Evolutionary conservation across 2,113 vertebrate genomes (phyloP).

Genomic region (Ploceus nigricollis): DNA sequence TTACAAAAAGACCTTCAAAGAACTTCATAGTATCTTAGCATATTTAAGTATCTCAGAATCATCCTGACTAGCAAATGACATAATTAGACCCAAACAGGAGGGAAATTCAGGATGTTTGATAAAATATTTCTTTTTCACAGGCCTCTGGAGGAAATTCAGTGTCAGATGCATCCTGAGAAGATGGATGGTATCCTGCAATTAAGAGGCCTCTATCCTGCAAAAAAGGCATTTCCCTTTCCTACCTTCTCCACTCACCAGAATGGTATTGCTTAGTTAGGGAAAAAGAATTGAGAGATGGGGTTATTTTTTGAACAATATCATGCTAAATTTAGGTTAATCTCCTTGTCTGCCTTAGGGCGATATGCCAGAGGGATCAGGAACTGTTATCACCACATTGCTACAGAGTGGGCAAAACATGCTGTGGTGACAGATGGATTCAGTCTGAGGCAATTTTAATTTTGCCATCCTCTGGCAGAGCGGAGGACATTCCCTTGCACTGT

Average conservation of each 20-base stretch:
- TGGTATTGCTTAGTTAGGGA: neutral
- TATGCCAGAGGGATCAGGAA: neutral
- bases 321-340: conserved; percentile 1
- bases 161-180: conserved; percentile 29
- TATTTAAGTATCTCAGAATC: neutral
- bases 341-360: neutral
- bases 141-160: conserved; percentile 34
- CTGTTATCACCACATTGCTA: neutral
- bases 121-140: conserved; percentile 15
- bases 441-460: neutral
- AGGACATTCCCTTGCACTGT: neutral
- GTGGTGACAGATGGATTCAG: neutral
- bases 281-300: neutral
- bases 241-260: neutral
- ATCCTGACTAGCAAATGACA: neutral
- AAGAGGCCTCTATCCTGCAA: neutral
- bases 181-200: conserved; percentile 50
- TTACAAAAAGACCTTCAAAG: neutral
- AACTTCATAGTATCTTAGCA: neutral
- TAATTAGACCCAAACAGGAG: neutral
- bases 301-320: conserved; percentile 17
- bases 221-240: conserved; percentile 47
- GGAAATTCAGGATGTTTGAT: neutral
- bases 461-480: neutral
- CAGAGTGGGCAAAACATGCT: neutral